Percentiles rank a stretch among this genome's conserved stretches.
Conservation (phyloP, 2,888 invertebrate species). For the Tuta absoluta region DNA sequence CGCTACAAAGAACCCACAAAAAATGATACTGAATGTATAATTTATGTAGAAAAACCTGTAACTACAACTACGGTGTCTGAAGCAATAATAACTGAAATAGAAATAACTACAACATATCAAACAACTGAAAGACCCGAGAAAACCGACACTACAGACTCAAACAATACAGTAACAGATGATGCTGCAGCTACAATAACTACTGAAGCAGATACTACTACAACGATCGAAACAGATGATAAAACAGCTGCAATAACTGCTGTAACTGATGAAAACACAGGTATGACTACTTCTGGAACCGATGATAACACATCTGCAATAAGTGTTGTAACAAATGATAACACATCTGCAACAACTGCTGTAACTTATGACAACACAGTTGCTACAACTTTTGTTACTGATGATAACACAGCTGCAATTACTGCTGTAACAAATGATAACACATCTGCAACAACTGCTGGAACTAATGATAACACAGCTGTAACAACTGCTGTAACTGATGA, state of each 20-base stretch:
- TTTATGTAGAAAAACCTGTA: constrained; percentile 6
- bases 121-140: neutral
- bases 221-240: neutral
- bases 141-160: neutral
- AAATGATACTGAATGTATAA: constrained; percentile 14
- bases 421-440: neutral
- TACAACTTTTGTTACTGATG: too few species aligned
- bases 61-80: neutral
- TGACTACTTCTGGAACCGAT: too few species aligned
- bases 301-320: neutral
- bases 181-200: neutral
- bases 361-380: too few species aligned
- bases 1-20: constrained; percentile 42
- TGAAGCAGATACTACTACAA: neutral
- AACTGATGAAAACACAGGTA: too few species aligned
- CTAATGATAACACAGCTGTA: neutral
- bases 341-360: too few species aligned
- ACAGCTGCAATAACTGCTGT: neutral
- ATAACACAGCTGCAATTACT: too few species aligned
- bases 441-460: neutral
- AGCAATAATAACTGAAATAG: too few species aligned
- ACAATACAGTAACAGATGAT: neutral
- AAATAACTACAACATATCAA: neutral
- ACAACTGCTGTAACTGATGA: neutral
- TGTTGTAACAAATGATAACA: neutral